phyloP scores from a whole-genome alignment of 2,888 invertebrate genomes.

The Prosopocoilus inquinatus region DNA sequence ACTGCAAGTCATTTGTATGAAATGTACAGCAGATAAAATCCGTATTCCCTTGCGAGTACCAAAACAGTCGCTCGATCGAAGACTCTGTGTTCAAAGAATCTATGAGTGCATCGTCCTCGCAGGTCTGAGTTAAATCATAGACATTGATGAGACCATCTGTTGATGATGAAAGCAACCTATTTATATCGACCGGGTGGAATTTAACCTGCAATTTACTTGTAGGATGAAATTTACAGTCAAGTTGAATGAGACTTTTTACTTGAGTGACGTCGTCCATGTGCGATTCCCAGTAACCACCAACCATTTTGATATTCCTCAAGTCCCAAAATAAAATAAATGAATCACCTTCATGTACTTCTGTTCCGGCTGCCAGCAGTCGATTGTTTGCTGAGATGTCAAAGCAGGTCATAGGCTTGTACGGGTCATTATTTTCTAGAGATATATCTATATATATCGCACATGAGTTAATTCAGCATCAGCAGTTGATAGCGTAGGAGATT shows the following conservation, averaged over 20 bases:
- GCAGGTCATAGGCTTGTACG: slow-evolving; percentile 64
- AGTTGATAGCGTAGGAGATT: background rate
- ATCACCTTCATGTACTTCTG: slow-evolving; percentile 66
- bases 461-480: background rate
- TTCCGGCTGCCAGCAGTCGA: slow-evolving; percentile 71
- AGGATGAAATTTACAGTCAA: background rate
- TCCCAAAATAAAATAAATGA: slow-evolving; percentile 82
- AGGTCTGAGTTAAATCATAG: slow-evolving; percentile 69
- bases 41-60: slow-evolving; percentile 52
- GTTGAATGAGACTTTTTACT: slow-evolving; percentile 42
- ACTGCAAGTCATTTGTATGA: slow-evolving; percentile 67
- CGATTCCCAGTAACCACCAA: slow-evolving; percentile 82
- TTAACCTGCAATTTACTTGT: slow-evolving; percentile 52
- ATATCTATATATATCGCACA: slow-evolving; percentile 37
- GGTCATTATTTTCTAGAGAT: slow-evolving; percentile 35
- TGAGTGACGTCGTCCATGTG: slow-evolving; percentile 81
- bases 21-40: slow-evolving; percentile 65
- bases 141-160: slow-evolving; percentile 83
- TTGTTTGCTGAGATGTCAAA: slow-evolving; percentile 75
- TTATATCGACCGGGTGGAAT: slow-evolving; percentile 68
- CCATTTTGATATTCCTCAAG: slow-evolving; percentile 58
- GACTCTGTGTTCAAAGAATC: slow-evolving; percentile 77
- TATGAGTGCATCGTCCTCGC: slow-evolving; percentile 77
- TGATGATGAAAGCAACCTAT: slow-evolving; percentile 72
- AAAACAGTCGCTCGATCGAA: slow-evolving; percentile 65